These are phyloP conservation scores for Rhinoderma darwinii DNA, from an alignment of 2,113 vertebrate species.

Conservation along the genomic window DNA sequence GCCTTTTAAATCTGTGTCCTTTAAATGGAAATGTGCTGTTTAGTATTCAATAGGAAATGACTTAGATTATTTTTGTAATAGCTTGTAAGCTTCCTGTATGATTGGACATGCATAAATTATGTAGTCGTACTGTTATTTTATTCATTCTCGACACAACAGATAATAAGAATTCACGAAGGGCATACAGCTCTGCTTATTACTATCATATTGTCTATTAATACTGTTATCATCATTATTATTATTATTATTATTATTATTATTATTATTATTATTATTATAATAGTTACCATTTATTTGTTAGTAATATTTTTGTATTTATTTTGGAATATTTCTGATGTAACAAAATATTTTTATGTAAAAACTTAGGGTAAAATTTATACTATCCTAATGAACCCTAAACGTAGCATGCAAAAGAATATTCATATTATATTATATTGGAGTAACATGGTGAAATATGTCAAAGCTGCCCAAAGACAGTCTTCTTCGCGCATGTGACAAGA, in stretches of 20 bases:
- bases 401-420: too few relatives aligned
- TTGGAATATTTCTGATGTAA: too few relatives aligned
- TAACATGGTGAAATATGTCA: too few relatives aligned
- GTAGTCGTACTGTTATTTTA: conserved; percentile 6
- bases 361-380: neutral
- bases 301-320: too few relatives aligned
- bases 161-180: conserved; percentile 11
- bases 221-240: too few relatives aligned
- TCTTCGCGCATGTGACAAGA: too few relatives aligned
- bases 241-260: neutral
- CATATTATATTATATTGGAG: neutral
- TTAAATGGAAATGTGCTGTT: conserved; percentile 33
- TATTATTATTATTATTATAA: neutral
- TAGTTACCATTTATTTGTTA: neutral
- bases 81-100: conserved; percentile 39
- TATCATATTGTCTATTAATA: conserved; percentile 6
- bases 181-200: neutral
- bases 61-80: conserved; percentile 34
- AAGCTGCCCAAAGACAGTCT: too few relatives aligned
- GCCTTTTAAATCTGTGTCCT: conserved; percentile 29
- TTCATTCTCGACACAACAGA: neutral
- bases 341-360: neutral
- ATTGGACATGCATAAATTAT: conserved; percentile 29
- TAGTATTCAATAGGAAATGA: conserved; percentile 28
- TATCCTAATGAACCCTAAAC: neutral